phyloP scores from a whole-genome alignment of 2,797 vertebrate genomes.

The Propithecus deckenii region DNA sequence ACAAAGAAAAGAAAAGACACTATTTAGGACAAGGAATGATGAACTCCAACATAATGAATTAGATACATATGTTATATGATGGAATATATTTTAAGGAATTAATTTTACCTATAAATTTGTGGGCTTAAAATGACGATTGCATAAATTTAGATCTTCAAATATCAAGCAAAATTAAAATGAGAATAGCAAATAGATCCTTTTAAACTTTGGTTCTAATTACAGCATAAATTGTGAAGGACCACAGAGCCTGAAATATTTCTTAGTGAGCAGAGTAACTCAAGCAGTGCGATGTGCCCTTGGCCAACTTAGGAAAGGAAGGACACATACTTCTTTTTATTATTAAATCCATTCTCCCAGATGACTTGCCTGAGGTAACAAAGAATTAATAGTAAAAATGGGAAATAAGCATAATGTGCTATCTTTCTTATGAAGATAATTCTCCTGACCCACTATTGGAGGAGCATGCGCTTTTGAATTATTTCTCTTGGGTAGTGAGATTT shows the following conservation, averaged over 20 bases:
- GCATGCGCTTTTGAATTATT: constrained; percentile 6
- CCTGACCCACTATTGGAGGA: background rate
- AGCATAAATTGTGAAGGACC: background rate
- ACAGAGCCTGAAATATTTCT: constrained; percentile 2
- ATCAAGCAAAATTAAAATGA: background rate
- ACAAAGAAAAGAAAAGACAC: background rate
- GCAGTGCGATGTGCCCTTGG: background rate
- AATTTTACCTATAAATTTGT: background rate
- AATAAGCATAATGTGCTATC: background rate
- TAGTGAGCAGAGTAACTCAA: background rate
- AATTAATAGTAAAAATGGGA: constrained; percentile 43
- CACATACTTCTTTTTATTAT: constrained; percentile 1
- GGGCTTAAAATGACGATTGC: background rate
- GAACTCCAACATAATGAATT: background rate
- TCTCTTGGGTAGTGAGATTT: background rate
- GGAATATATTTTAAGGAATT: constrained; percentile 26
- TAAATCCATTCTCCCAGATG: constrained; percentile 22
- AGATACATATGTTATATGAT: background rate
- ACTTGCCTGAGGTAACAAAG: constrained; percentile 41
- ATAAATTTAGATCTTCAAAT: background rate
- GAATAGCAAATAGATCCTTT: background rate
- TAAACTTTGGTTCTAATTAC: background rate
- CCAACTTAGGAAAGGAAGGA: background rate
- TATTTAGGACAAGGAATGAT: background rate
- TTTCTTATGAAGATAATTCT: constrained; percentile 11